Base-by-base conservation (phyloP, 2,888 invertebrate genomes). In the Clunio marinus region DNA sequence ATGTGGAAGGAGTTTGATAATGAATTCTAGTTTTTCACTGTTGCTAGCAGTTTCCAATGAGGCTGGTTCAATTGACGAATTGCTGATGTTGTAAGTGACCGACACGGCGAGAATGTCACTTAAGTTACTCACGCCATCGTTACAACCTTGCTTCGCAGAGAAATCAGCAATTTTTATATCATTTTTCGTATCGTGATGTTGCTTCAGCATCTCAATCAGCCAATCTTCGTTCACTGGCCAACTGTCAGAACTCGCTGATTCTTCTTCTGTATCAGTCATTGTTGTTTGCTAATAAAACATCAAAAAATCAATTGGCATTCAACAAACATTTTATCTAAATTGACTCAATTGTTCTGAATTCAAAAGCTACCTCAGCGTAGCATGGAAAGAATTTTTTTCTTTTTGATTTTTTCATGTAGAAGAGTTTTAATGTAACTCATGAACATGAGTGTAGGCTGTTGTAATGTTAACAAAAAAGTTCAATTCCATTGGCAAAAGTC, bases 61-160 rank as follows among this genome's bases (percentile, higher is more conserved):
- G 5, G 66, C 66, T n/a, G 46, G 28, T 24, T 66, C 66, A 0
- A 1, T 66, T 5, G 66, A n/a, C 8, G 35, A 20, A 13, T n/a
- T 15, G 13, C 55, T 46, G 35, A 70, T 59, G 35, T 82, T 82
- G 73, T 88, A 89, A 73, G 84, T 83, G 25, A 88, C 84, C 55
- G 83, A 83, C n/a, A 89, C 88, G n/a, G 88, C 87, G 63, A 88
- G 80, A 45, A 90, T 88, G 75, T 89, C 85, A 76, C 88, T 88
- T n/a, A 90, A 82, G 22, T 88, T 87, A 70, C 87, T 88, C 70
- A 89, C 88, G 2, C 86, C 85, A 57, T 86, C 84, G 17, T 84
- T 84, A 71, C 87, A 84, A 45, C 83, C 84, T 7, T 83, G 83
- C 51, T 80, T 76, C 28, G 84, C 81, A n/a, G 79, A 77, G 73